Conservation (phyloP, 2,113 vertebrate species). For the Myanophis thanlyinensis region DNA sequence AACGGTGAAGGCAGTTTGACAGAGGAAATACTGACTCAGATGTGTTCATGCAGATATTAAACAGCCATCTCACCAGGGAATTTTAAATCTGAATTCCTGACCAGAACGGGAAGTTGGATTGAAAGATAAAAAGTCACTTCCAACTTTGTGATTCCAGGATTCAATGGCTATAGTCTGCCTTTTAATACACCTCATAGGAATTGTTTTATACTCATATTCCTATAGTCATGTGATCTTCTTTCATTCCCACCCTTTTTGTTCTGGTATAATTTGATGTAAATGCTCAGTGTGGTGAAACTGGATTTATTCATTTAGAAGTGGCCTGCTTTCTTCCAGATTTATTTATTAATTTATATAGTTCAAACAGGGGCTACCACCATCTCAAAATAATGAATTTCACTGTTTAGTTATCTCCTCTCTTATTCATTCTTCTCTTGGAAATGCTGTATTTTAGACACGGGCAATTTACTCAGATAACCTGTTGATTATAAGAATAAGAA, state of each 20-base stretch:
- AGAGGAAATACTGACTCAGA: not conserved
- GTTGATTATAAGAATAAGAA: not conserved
- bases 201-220: not conserved
- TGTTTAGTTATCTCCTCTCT: not conserved
- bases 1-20: not conserved
- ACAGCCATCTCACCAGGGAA: not conserved
- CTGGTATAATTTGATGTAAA: not conserved
- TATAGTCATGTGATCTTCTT: not conserved
- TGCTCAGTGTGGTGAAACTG: not conserved
- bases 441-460: not conserved
- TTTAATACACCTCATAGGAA: not conserved
- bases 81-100: not conserved
- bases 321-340: not conserved
- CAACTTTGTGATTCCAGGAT: not conserved
- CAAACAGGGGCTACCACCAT: not conserved
- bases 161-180: not conserved
- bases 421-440: not conserved
- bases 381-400: not conserved
- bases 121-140: not conserved
- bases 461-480: not conserved
- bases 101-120: not conserved
- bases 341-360: not conserved
- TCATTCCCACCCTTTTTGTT: not conserved
- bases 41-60: not conserved
- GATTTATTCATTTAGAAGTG: not conserved